Evolutionary conservation across 2,888 invertebrate species (phyloP).

Genomic region (Mesopsocus fuscifrons): DNA sequence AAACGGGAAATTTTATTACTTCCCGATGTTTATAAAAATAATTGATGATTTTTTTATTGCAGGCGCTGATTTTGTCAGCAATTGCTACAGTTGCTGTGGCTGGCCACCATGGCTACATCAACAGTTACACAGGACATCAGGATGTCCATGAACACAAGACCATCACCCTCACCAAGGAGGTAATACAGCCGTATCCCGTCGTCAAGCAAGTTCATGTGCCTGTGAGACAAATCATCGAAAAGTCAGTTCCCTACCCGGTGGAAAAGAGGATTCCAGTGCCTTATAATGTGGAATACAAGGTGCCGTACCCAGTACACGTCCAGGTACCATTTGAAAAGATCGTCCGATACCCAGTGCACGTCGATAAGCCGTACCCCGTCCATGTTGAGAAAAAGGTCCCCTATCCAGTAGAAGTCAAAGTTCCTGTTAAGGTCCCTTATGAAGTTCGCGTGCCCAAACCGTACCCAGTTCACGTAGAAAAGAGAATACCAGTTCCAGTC

Average conservation of each 20-base stretch:
- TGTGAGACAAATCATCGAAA: not conserved
- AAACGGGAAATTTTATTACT: no score
- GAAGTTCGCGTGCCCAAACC: no score
- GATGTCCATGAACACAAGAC: not conserved
- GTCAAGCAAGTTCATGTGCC: not conserved
- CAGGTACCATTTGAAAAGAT: not conserved
- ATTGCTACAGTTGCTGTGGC: no score
- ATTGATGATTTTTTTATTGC: no score
- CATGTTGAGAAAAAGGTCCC: conserved; percentile 1
- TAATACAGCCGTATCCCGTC: not conserved
- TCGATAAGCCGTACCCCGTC: not conserved
- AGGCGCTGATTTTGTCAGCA: no score
- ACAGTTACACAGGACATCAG: not conserved
- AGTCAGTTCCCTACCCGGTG: not conserved
- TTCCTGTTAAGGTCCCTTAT: not conserved
- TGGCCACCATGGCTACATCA: not conserved
- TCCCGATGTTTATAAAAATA: no score
- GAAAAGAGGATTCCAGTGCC: conserved; percentile 8
- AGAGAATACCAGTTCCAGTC: no score
- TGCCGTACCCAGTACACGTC: not conserved
- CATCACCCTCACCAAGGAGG: not conserved
- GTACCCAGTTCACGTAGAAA: no score
- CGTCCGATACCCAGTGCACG: not conserved
- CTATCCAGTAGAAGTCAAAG: not conserved
- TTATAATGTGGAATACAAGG: not conserved